A percentile compares a stretch with the other conserved stretches of the same genome.
Conservation (phyloP, 1,140 invertebrate genomes). For the Metaphire vulgaris region DNA sequence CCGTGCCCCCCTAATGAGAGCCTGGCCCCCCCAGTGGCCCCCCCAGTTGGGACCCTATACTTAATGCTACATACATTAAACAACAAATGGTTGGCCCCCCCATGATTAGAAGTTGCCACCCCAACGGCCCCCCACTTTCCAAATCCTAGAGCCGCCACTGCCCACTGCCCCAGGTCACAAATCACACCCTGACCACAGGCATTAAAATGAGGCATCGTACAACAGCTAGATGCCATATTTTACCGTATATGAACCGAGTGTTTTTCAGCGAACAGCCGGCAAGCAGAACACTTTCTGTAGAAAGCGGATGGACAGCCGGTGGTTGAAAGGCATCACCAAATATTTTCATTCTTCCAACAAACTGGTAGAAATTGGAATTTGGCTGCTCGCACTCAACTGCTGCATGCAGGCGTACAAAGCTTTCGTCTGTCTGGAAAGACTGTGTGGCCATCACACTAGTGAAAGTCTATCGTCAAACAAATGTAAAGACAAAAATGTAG, state of each 20-base stretch:
- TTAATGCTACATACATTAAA: too few relatives aligned
- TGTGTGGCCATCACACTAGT: slow-evolving; percentile 46
- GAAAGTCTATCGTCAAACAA: slow-evolving; percentile 45
- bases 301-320: background rate
- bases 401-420: slow-evolving; percentile 56
- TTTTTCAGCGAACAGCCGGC: background rate
- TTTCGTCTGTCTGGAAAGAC: slow-evolving; percentile 39
- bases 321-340: slow-evolving; percentile 17
- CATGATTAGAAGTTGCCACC: too few relatives aligned
- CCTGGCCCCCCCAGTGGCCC: too few relatives aligned
- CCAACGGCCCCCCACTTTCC: too few relatives aligned
- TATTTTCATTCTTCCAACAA: slow-evolving; percentile 61
- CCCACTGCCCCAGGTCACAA: too few relatives aligned
- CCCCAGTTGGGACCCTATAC: too few relatives aligned
- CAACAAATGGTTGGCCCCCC: too few relatives aligned
- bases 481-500: too few relatives aligned
- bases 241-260: background rate
- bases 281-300: background rate
- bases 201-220: too few relatives aligned
- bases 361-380: slow-evolving; percentile 66
- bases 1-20: too few relatives aligned
- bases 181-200: too few relatives aligned
- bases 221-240: background rate
- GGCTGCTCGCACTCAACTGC: slow-evolving; percentile 57
- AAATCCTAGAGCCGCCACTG: too few relatives aligned